These are phyloP conservation scores for Synaphobranchus kaupii DNA, from an alignment of 2,797 vertebrate genomes.

Conservation along the genomic window DNA sequence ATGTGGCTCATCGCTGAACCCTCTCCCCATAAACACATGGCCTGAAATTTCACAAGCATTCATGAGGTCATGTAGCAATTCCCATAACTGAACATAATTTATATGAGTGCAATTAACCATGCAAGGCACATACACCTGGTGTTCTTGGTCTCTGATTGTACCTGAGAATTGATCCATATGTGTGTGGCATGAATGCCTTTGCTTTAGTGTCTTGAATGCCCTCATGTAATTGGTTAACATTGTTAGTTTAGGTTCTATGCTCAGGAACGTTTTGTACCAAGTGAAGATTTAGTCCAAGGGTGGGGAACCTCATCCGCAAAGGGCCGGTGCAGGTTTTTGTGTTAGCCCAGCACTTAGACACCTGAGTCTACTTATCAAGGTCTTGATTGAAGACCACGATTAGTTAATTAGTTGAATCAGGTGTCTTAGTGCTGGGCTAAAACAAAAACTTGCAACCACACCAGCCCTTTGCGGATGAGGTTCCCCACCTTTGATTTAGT, in stretches of 20 bases:
- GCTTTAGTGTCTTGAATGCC: constrained; percentile 34
- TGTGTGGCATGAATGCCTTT: constrained; percentile 13
- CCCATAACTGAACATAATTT: constrained; percentile 40
- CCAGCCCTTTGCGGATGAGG: too few species aligned
- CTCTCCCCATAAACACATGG: constrained; percentile 5
- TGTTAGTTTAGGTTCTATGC: constrained; percentile 25
- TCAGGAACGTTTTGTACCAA: constrained; percentile 26
- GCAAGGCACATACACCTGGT: constrained; percentile 55
- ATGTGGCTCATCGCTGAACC: constrained; percentile 19
- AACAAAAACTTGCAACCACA: too few species aligned
- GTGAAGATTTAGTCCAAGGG: background rate
- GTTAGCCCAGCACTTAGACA: too few species aligned
- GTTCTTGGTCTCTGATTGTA: constrained; percentile 54
- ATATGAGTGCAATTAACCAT: constrained; percentile 50
- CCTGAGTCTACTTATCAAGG: too few species aligned
- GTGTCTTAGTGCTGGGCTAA: too few species aligned
- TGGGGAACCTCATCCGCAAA: too few species aligned
- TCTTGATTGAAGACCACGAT: too few species aligned
- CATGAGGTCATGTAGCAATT: constrained; percentile 43
- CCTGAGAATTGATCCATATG: constrained; percentile 45
- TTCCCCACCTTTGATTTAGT: too few species aligned
- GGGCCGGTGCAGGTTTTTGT: too few species aligned
- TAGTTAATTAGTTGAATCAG: too few species aligned
- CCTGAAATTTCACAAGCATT: constrained; percentile 46
- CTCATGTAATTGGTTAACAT: constrained; percentile 42